These are phyloP conservation scores for Ceraclea dissimilis DNA, from an alignment of 2,888 invertebrate species.

Conservation along the genomic window DNA sequence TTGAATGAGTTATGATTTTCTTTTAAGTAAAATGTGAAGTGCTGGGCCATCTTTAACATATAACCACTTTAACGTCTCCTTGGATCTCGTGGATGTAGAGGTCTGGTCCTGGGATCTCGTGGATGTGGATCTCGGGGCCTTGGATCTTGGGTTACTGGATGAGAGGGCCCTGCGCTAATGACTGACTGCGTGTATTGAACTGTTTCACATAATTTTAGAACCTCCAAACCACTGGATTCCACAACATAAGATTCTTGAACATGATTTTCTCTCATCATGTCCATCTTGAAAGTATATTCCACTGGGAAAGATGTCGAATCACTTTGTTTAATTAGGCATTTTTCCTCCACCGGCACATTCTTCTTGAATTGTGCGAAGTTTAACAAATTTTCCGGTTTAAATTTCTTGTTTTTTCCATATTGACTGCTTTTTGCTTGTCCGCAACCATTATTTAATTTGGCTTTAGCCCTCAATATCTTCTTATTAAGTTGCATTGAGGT, in stretches of 20 bases:
- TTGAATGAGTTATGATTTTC: too few relatives aligned
- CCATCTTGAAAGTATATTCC: not conserved
- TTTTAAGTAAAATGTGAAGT: too few relatives aligned
- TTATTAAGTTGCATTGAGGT: not conserved
- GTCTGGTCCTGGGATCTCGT: too few relatives aligned
- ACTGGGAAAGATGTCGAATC: not conserved
- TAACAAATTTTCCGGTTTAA: not conserved
- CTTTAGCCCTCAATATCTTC: not conserved
- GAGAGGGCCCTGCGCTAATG: too few relatives aligned
- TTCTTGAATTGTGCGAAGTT: not conserved
- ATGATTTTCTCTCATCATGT: not conserved
- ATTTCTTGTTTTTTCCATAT: not conserved
- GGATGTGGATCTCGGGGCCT: too few relatives aligned
- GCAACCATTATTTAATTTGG: not conserved
- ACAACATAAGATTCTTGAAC: not conserved
- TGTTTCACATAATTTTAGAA: not conserved
- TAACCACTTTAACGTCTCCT: too few relatives aligned
- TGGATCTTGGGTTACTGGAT: too few relatives aligned
- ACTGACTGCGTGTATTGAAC: not conserved
- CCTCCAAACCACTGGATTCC: not conserved
- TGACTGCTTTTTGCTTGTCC: not conserved
- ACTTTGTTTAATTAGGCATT: not conserved
- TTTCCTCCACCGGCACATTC: not conserved
- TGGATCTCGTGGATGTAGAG: too few relatives aligned
- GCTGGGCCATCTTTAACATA: too few relatives aligned